Evolutionary conservation across 2,113 vertebrate species (phyloP), one percentile per base, ranked within the genome.

Genomic region (Gila orcuttii): DNA sequence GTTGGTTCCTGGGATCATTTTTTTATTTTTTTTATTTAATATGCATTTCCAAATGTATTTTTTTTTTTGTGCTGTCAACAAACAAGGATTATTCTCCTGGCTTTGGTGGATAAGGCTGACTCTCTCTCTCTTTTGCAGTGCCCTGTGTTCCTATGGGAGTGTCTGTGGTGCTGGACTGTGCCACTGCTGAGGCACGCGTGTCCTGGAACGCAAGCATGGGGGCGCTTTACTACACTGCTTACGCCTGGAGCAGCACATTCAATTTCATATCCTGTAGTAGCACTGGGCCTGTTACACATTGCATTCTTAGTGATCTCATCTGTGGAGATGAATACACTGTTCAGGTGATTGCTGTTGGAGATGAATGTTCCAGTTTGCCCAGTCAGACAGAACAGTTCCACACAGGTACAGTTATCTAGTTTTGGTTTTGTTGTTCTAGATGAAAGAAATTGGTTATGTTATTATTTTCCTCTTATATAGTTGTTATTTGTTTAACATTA

Each of bases 131-230:
- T 33, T 52, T 59, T 84, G 28, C 88, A 96, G 95, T 90, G 25
- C 95, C 95, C 6, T 96, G 95, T 75, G 86, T 93, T 86, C 95
- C 95, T 0, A 83, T 87, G 47, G 89, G 90, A 33, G 91, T 95
- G 83, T 42, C 79, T 1, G 90, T 91, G 23, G 4, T 25, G 7
- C 57, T 94, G 47, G 62, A 93, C 80, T 96, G 95, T 84, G 77
- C 86, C 17, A 82, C 45, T 15, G 93, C 94, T 36, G 11, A 90
- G 42, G 94, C 91, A 0, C 6, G 76, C 0, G 93, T 95, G 62
- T 90, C 91, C 42, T 96, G 95, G 95, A 90, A 85, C 6, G 62
- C 80, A 71, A 94, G 93, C 87, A 5, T 59, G 2, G 94, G 94
- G 12, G 94, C 94, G 15, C 6, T 91, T 79, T 89, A 36, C 45